phyloP scores from a whole-genome alignment of 2,888 invertebrate species.

The Fragum whitleyi region DNA sequence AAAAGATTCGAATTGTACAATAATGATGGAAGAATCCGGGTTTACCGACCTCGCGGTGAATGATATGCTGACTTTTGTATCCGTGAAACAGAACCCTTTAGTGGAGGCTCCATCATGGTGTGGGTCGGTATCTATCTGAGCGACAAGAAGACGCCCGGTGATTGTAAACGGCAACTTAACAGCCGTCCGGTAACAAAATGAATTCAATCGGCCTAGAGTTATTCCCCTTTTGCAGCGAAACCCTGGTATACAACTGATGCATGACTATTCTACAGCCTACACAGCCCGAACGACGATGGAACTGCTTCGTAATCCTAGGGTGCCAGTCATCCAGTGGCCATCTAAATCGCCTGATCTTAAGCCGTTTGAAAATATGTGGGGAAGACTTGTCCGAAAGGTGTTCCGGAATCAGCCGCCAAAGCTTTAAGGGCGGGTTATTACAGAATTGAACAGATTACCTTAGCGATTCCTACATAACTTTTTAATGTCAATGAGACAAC shows the following conservation, averaged over 20 bases:
- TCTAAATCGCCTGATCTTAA: constrained; percentile 30
- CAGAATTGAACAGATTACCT: too few species aligned
- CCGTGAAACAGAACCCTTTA: not conserved
- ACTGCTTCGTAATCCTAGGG: not conserved
- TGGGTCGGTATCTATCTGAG: constrained; percentile 27
- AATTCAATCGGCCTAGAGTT: constrained; percentile 21
- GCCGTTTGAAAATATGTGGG: constrained; percentile 32
- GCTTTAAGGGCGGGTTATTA: too few species aligned
- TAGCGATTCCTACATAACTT: too few species aligned
- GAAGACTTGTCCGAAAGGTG: not conserved
- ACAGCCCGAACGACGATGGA: not conserved
- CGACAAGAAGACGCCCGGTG: constrained; percentile 15
- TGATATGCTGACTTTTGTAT: not conserved
- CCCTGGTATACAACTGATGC: too few species aligned
- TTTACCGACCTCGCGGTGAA: constrained; percentile 34
- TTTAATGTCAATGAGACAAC: not conserved
- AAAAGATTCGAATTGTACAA: not conserved
- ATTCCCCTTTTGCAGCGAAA: constrained; percentile 15
- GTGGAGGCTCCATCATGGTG: constrained; percentile 22
- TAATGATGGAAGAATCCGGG: constrained; percentile 11
- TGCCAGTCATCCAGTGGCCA: constrained; percentile 11
- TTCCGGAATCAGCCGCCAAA: not conserved
- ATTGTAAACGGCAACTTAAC: constrained; percentile 23
- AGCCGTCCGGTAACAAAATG: constrained; percentile 31
- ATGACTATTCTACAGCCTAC: constrained; percentile 1